Base-by-base conservation (phyloP, 2,113 vertebrate species). In the Ammodytes marinus region DNA sequence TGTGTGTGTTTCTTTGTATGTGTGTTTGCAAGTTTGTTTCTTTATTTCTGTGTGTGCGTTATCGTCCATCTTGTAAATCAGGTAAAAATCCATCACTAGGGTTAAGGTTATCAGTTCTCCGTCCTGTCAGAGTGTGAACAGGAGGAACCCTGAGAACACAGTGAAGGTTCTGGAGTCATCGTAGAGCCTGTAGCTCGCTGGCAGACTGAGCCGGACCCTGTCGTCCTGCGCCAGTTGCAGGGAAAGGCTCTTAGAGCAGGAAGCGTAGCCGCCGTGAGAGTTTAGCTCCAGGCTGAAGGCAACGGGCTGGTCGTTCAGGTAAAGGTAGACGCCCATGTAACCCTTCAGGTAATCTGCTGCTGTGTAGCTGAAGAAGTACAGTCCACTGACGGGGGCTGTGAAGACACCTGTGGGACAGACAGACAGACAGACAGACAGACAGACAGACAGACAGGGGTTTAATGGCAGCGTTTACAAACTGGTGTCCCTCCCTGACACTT, bases 311-410 rank as follows among this genome's bases (percentile, higher is more conserved):
- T 80, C n/a, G 82, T 94, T 94, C 63, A 68, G 69, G 72, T 91
- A 86, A 78, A 94, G 80, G 76, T 90, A 60, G 15, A 93, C 63
- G 8, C 93, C 92, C 89, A 90, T 93, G 88, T 94, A 94, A 8
- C 93, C 92, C 54, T 93, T 93, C 43, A 91, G 65, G 88, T 83
- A 94, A 64, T 94, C 93, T 19, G 85, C 82, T 0, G 74, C 90
- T 0, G 88, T 92, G 82, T 91, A 93, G 84, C 83, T 88, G 90
- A 94, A 94, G 85, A 90, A 88, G 83, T 93, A 94, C 15, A 92
- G 42, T 9, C 91, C 93, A 57, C 71, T 39, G 58, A 92, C 47
- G 0, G 93, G 93, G 52, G 93, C 90, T 0, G 73, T 85, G 86
- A 94, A 93, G 4, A 93, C 82, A 39, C 93, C 93, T 94, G 81